Evolutionary conservation across 2,888 invertebrate genomes (phyloP), one percentile per base, ranked within the genome.

Genomic region (Noctua pronuba): DNA sequence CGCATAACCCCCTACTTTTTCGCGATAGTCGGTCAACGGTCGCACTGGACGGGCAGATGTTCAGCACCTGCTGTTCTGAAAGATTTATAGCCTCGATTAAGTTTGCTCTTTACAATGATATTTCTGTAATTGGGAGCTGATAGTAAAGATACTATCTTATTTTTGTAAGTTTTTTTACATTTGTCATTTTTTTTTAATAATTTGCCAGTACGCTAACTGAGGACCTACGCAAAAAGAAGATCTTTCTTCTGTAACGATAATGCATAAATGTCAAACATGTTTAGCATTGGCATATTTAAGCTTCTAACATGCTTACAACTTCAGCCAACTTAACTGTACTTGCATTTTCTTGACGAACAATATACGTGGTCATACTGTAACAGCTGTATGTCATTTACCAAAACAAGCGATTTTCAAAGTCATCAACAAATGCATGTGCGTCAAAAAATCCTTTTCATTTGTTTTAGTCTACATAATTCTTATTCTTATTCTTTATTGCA

Each of bases 51-150:
- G 13, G 69, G 74, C 84, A 84, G 84, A 73, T 84, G 84, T 24
- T 21, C 16, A 28, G 13, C 85, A 85, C 73, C 83, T 74, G 78
- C 83, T 58, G 49, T 21, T 41, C 11, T 46, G 24, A 44, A 78
- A 69, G 86, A 86, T 86, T 86, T 85, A 84, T 80, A 31, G 69
- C 60, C 24, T 16, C 78, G 84, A 86, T 86, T 81, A 86, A 76
- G 28, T 68, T 72, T 78, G 80, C 71, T 84, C 84, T 84, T 86
- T 86, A n/a, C 65, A 80, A 73, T 79, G 68, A 69, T 83, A 76
- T 83, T 79, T 78, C 65, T 64, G 62, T 77, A 83, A 86, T 83
- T 79, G 74, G 58, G 82, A 66, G 49, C 49, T 75, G 3, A 82
- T 82, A 66, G 28, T 60, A 35, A 24, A 58, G 75, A 79, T 79